Conservation (phyloP, 2,888 invertebrate species). For the Cataglyphis cursor region DNA sequence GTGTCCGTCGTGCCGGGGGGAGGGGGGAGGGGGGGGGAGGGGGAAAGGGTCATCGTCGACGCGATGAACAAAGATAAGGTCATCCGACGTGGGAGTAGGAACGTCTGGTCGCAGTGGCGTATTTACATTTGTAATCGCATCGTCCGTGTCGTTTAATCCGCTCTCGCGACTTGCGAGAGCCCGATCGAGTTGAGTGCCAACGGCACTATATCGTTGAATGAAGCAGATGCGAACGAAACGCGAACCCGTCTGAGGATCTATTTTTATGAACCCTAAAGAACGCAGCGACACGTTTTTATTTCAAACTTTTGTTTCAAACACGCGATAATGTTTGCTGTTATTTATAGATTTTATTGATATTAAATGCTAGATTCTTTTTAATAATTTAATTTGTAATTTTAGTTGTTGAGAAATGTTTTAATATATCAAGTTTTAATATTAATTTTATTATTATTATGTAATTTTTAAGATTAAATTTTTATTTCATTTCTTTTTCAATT, state of each 20-base stretch:
- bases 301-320: neutral
- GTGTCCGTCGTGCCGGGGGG: neutral
- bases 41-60: constrained; percentile 59
- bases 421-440: neutral
- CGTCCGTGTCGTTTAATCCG: constrained; percentile 60
- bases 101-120: constrained; percentile 70
- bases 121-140: constrained; percentile 77
- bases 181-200: constrained; percentile 27
- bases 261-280: constrained; percentile 26
- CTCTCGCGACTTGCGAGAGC: constrained; percentile 61
- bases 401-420: neutral
- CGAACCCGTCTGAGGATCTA: neutral
- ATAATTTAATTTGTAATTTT: neutral
- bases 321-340: neutral
- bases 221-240: constrained; percentile 9
- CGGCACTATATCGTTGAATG: constrained; percentile 23
- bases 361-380: neutral
- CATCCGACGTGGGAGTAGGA: constrained; percentile 74
- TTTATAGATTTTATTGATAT: neutral
- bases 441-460: neutral
- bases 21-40: neutral
- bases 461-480: neutral
- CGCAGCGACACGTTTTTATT: neutral
- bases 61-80: constrained; percentile 76
- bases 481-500: neutral